Conservation (phyloP, 2,113 vertebrate species). For the Larimichthys crocea region DNA sequence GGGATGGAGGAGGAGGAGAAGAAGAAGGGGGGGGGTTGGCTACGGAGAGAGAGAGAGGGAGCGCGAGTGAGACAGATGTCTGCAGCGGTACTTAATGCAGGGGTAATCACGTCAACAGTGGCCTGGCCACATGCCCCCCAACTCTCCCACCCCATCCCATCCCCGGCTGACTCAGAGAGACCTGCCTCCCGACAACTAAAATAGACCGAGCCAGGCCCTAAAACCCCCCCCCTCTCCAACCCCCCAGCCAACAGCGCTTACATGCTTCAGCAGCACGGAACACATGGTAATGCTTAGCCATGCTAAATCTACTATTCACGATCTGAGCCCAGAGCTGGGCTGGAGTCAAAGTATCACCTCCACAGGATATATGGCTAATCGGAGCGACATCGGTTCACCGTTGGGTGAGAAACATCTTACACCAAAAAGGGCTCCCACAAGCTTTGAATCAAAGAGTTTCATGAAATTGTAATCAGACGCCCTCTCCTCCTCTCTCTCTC, state of each 20-base stretch:
- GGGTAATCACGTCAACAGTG: constrained; percentile 80
- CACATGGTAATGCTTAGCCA: constrained; percentile 80
- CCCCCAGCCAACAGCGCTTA: constrained; percentile 58
- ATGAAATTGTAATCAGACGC: constrained; percentile 25
- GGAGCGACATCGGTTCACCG: constrained; percentile 38
- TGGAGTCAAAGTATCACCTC: constrained; percentile 74
- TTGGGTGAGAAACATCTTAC: constrained; percentile 32
- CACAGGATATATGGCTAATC: constrained; percentile 64
- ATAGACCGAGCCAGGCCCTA: constrained; percentile 52
- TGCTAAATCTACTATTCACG: constrained; percentile 73
- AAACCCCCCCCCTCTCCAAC: constrained; percentile 3
- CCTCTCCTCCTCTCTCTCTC: constrained; percentile 15
- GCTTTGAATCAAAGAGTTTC: constrained; percentile 35
- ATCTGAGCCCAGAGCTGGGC: constrained; percentile 64
- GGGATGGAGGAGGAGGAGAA: constrained; percentile 67
- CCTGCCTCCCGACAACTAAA: constrained; percentile 65
- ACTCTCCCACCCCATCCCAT: constrained; percentile 1
- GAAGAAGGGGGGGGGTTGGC: constrained; percentile 33
- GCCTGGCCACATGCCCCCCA: constrained; percentile 57
- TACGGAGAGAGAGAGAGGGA: constrained; percentile 55
- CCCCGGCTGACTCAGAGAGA: constrained; percentile 76
- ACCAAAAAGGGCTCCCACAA: constrained; percentile 14
- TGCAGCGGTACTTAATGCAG: constrained; percentile 77
- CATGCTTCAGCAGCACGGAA: constrained; percentile 74
- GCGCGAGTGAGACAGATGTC: constrained; percentile 76